phyloP scores from a whole-genome alignment of 64 coral and sea anemone species.

The Platygyra sinensis region DNA sequence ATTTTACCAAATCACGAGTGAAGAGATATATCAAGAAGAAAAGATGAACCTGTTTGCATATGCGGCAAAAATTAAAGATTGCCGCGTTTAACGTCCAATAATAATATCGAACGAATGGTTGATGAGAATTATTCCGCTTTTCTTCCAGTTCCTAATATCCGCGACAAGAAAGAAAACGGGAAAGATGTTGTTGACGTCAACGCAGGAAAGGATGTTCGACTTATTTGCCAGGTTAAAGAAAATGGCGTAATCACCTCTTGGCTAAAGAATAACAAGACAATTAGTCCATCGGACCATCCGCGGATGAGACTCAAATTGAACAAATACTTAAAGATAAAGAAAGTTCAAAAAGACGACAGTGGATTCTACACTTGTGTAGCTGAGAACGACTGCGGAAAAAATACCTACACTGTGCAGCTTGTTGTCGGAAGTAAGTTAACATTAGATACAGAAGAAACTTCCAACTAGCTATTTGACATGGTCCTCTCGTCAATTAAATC shows the following conservation, averaged over 20 bases:
- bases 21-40: too few species aligned
- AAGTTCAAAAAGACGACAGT: constrained; percentile 21
- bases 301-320: constrained; percentile 58
- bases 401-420: constrained; percentile 31
- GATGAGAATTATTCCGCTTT: background rate
- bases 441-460: background rate
- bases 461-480: too few species aligned
- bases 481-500: too few species aligned
- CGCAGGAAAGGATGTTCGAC: constrained; percentile 4
- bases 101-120: too few species aligned
- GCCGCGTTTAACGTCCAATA: too few species aligned
- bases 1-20: background rate
- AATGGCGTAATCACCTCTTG: background rate
- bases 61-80: too few species aligned
- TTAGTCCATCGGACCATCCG: constrained; percentile 11
- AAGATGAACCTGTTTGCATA: too few species aligned
- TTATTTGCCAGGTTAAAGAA: constrained; percentile 16
- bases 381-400: constrained; percentile 49
- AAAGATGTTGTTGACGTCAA: background rate
- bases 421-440: constrained; percentile 57
- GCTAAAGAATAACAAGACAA: constrained; percentile 59
- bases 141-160: constrained; percentile 19
- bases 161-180: background rate
- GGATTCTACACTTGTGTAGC: constrained; percentile 72
- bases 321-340: constrained; percentile 79